Evolutionary conservation across 2,797 vertebrate species (phyloP), one percentile per base, ranked within the genome.

Genomic region (Myotis myotis): DNA sequence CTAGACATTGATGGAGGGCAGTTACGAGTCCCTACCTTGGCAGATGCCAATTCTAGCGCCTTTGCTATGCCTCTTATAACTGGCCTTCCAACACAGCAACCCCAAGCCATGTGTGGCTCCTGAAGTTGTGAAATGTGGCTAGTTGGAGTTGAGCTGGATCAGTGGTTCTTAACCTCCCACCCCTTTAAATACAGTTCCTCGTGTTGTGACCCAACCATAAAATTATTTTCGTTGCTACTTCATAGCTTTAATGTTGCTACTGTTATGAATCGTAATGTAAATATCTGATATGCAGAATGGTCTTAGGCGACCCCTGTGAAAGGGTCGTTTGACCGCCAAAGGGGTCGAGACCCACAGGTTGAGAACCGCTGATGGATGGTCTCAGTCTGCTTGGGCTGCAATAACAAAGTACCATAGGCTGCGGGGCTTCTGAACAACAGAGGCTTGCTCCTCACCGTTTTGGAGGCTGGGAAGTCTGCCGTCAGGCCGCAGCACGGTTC

Each of bases 401-500:
- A 2, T 53, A 20, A 28, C 60, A 23, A 64, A 19, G 17, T 10
- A 7, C 44, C 55, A 23, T 16, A 15, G 4, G 36, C 12, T 0
- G 49, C 4, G 6, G 44, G 16, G 55, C 55, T 86, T 66, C 10
- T 16, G n/a, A 66, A 64, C 64, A 30, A 28, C 38, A 57, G 57
- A n/a, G 22, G 16, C 8, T 36, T 4, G 16, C 36, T 79, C 55
- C 55, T 72, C 53, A 15, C 13, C 22, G 36, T n/a, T 20, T 55
- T 72, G 36, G 36, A 53, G 13, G 3, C 23, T 44, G 17, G 79
- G 6, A 70, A 6, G 62, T n/a, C 38, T 49, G 12, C 36, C 2
- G 0, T 16, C 51, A 8, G 22, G 71, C 30, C 16, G 6, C 20
- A 6, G 19, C 7, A 2, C 7, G 15, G 25, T 13, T n/a, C 25